phyloP scores from a whole-genome alignment of 1,140 invertebrate species.

The Lepidurus couesii region DNA sequence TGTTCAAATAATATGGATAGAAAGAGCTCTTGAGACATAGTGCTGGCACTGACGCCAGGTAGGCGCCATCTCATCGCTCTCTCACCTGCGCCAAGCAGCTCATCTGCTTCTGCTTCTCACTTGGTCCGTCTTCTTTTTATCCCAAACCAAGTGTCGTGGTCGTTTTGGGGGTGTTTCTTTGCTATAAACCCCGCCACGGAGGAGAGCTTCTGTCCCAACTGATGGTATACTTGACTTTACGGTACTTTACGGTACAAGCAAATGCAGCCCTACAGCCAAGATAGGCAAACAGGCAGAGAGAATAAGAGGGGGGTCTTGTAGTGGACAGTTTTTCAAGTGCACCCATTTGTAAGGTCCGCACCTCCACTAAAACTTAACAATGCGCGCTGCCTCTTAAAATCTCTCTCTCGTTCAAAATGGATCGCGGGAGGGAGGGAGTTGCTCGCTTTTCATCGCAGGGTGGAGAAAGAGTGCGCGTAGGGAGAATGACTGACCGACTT shows the following conservation, averaged over 20 bases:
- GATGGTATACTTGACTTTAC: not conserved
- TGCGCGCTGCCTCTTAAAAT: not conserved
- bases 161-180: not conserved
- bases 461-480: not conserved
- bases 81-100: not conserved
- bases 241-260: not conserved
- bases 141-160: not conserved
- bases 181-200: not conserved
- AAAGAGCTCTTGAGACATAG: not conserved
- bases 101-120: conserved; percentile 17
- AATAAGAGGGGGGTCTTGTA: not conserved
- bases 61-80: conserved; percentile 13
- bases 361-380: not conserved
- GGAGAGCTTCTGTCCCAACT: conserved; percentile 3
- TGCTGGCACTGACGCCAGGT: conserved; percentile 20
- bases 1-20: not conserved
- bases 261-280: not conserved
- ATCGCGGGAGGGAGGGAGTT: not conserved
- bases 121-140: not conserved
- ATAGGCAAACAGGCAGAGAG: not conserved
- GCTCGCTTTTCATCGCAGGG: conserved; percentile 3
- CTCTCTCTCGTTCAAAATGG: not conserved
- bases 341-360: not conserved
- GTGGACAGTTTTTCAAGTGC: not conserved
- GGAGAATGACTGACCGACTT: not conserved